These are phyloP conservation scores for Axea sp. DNA, from an alignment of 2,888 invertebrate genomes.

Conservation along the genomic window DNA sequence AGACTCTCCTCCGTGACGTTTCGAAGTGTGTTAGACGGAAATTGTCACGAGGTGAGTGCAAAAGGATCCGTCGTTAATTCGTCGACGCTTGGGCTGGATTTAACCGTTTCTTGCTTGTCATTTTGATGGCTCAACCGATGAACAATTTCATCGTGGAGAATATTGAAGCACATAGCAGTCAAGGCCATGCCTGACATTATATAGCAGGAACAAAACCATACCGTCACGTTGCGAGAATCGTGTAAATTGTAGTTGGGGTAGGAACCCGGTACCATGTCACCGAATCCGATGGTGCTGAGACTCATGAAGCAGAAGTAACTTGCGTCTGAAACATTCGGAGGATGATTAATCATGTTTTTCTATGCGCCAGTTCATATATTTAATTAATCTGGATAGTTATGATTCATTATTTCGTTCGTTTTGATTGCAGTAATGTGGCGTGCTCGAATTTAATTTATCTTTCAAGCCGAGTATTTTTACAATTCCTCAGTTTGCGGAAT, in stretches of 20 bases:
- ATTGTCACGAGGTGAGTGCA: slow-evolving; percentile 88
- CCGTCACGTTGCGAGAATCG: slow-evolving; percentile 84
- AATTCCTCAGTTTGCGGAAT: no score
- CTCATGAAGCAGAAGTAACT: slow-evolving; percentile 97
- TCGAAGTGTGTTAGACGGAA: slow-evolving; percentile 80
- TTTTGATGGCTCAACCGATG: slow-evolving; percentile 87
- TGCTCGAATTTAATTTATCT: no score
- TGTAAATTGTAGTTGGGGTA: slow-evolving; percentile 82
- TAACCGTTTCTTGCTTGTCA: slow-evolving; percentile 82
- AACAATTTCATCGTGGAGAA: slow-evolving; percentile 92
- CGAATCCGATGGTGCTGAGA: slow-evolving; percentile 94
- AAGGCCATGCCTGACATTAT: slow-evolving; percentile 92
- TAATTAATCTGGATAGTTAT: no score
- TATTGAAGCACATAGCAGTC: slow-evolving; percentile 94
- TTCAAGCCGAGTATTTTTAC: no score
- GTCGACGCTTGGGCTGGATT: slow-evolving; percentile 84
- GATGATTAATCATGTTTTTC: no score
- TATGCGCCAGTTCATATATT: no score
- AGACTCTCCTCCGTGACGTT: slow-evolving; percentile 76
- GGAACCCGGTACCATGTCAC: slow-evolving; percentile 89
- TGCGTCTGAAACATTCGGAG: no score
- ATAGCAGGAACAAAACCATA: slow-evolving; percentile 94
- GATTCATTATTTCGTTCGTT: no score
- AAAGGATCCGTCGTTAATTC: slow-evolving; percentile 84
- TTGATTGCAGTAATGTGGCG: no score